Conservation (phyloP, 2,797 vertebrate species). For the Manis pentadactyla region DNA sequence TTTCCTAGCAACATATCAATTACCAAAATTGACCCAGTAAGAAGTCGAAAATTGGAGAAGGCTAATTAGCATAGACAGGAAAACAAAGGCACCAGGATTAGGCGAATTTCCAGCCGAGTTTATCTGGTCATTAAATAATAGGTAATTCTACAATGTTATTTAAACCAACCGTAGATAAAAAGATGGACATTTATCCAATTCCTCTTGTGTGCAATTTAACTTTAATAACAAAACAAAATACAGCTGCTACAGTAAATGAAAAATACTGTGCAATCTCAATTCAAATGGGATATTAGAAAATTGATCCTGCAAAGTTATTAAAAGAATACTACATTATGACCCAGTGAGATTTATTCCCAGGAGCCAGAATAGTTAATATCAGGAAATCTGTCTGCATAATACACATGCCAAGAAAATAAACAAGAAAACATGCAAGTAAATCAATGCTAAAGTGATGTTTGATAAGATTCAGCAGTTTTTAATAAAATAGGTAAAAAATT, state of each 20-base stretch:
- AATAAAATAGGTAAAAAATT: background rate
- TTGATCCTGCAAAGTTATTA: background rate
- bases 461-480: background rate
- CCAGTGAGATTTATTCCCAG: background rate
- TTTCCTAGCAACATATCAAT: conserved; percentile 29
- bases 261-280: background rate
- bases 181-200: background rate
- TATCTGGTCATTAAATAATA: conserved; percentile 4
- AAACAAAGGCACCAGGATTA: background rate
- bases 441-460: background rate
- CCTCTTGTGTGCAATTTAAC: background rate
- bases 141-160: background rate
- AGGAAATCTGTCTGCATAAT: background rate
- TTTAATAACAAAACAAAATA: background rate
- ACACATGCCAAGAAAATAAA: conserved; percentile 25
- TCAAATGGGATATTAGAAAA: conserved; percentile 23
- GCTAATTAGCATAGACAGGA: background rate
- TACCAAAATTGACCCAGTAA: background rate
- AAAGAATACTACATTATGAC: background rate
- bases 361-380: background rate
- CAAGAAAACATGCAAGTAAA: background rate
- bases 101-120: background rate
- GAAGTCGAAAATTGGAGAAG: background rate
- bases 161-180: background rate
- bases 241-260: background rate